Percentiles rank a stretch among this genome's conserved stretches.
phyloP scores from a whole-genome alignment of 2,888 invertebrate genomes.

The Microplitis deprimator region DNA sequence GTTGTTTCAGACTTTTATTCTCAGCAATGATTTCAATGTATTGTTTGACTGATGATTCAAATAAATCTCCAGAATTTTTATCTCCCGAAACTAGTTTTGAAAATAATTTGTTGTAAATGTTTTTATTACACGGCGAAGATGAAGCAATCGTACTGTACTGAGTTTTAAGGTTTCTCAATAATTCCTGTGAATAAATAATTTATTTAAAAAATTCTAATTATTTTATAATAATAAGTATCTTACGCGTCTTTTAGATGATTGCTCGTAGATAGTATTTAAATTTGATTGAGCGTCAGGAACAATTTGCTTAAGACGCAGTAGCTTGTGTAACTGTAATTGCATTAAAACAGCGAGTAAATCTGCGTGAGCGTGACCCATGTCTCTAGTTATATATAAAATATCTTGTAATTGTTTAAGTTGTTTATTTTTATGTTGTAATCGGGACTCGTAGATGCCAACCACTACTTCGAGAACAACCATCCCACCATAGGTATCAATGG shows the following conservation, averaged over 20 bases:
- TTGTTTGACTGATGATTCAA: conserved; percentile 53
- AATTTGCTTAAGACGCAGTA: conserved; percentile 62
- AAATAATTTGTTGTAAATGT: conserved; percentile 61
- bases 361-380: conserved; percentile 62
- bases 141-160: conserved; percentile 54
- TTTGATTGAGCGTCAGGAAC: conserved; percentile 62
- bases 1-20: conserved; percentile 54
- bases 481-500: conserved; percentile 56
- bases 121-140: conserved; percentile 52
- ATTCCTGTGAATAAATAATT: conserved; percentile 53
- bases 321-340: conserved; percentile 59
- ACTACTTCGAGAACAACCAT: conserved; percentile 58
- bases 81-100: conserved; percentile 55
- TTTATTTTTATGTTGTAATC: conserved; percentile 53
- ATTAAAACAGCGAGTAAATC: conserved; percentile 65
- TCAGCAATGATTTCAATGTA: conserved; percentile 57
- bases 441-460: conserved; percentile 56
- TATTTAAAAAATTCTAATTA: not conserved
- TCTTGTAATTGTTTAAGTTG: conserved; percentile 58
- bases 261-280: conserved; percentile 61
- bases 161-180: conserved; percentile 59
- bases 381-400: conserved; percentile 56
- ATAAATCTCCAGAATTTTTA: conserved; percentile 46
- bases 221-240: conserved; percentile 45
- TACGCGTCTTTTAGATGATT: conserved; percentile 61